Evolutionary conservation across 1,140 invertebrate genomes (phyloP).

Genomic region (Anagrus nilaparvatae): DNA sequence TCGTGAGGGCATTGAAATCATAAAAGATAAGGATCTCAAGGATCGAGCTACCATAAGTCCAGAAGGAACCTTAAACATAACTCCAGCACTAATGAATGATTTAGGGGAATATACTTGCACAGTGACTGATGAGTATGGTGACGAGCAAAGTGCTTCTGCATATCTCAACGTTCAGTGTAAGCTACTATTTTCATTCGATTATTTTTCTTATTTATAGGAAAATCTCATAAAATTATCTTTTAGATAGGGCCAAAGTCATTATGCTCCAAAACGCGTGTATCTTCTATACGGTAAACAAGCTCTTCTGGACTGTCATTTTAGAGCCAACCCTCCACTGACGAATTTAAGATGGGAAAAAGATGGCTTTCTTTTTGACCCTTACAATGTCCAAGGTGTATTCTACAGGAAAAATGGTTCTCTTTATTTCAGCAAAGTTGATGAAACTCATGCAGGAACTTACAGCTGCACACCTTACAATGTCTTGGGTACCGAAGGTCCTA

Average conservation of each 20-base stretch:
- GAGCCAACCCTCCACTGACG: constrained; percentile 86
- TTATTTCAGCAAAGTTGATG: constrained; percentile 71
- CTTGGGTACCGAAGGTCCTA: constrained; percentile 75
- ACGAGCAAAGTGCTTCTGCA: constrained; percentile 73
- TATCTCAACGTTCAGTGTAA: constrained; percentile 93
- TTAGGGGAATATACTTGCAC: constrained; percentile 83
- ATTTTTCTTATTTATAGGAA: constrained; percentile 29
- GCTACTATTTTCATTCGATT: constrained; percentile 25
- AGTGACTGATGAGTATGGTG: constrained; percentile 69
- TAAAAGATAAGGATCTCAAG: constrained; percentile 51
- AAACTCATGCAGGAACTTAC: constrained; percentile 70
- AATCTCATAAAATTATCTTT: constrained; percentile 4
- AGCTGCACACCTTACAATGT: constrained; percentile 87
- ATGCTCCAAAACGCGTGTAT: constrained; percentile 77
- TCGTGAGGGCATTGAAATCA: constrained; percentile 53
- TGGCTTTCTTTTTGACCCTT: constrained; percentile 82
- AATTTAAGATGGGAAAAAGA: constrained; percentile 91
- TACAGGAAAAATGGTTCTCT: constrained; percentile 80
- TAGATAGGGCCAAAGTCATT: constrained; percentile 90
- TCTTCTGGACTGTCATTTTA: constrained; percentile 83
- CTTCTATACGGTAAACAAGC: constrained; percentile 83
- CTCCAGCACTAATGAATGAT: constrained; percentile 66
- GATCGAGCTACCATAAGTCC: constrained; percentile 48
- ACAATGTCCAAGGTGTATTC: constrained; percentile 78
- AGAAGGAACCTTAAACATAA: constrained; percentile 69